phyloP scores from a whole-genome alignment of 2,113 vertebrate species.

The Fregata magnificens region DNA sequence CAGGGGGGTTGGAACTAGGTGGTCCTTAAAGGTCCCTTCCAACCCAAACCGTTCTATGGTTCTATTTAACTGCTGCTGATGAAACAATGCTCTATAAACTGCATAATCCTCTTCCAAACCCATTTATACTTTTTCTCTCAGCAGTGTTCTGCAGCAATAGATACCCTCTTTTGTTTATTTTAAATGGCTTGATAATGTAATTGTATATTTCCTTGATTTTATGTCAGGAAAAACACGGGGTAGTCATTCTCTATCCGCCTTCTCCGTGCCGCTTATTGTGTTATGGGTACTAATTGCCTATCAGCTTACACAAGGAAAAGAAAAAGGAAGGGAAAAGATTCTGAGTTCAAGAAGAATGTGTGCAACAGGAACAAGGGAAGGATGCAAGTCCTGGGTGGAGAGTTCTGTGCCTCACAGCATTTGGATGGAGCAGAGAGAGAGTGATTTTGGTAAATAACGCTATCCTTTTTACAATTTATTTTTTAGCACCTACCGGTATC shows the following conservation, averaged over 20 bases:
- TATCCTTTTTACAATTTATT: background rate
- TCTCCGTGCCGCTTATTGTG: background rate
- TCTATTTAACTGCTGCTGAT: background rate
- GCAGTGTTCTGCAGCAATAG: background rate
- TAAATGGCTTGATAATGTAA: background rate
- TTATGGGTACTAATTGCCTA: background rate
- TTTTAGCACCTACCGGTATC: slow-evolving; percentile 49
- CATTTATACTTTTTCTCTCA: background rate
- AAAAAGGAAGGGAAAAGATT: background rate
- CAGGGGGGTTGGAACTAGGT: background rate
- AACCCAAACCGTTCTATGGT: background rate
- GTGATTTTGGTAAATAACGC: background rate
- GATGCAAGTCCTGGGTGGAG: background rate
- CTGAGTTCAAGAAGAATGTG: background rate
- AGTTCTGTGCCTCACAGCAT: background rate
- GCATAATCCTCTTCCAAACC: background rate
- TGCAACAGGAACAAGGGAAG: background rate
- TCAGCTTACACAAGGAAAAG: background rate
- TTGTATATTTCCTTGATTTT: background rate
- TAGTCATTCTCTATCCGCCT: background rate
- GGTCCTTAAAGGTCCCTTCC: background rate
- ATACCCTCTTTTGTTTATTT: background rate
- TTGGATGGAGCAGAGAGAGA: background rate
- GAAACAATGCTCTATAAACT: background rate
- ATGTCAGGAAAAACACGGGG: background rate